Percentiles rank a stretch among this genome's conserved stretches.
Evolutionary conservation across 1,140 invertebrate genomes (phyloP).

Genomic region (Zaprionus nigranus): DNA sequence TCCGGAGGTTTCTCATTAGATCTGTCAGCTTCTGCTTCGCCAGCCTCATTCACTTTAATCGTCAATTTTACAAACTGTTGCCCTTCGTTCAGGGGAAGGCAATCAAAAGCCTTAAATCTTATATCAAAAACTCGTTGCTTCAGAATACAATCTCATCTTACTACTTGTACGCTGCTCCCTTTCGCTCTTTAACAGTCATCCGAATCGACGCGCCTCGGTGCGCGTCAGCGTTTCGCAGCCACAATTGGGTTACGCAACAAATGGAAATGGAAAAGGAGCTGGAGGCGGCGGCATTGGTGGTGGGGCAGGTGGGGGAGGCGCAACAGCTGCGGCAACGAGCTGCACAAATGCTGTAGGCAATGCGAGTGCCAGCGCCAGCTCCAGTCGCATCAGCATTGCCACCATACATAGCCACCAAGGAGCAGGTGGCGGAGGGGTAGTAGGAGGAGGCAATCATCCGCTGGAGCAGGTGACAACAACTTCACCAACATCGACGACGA

Average conservation of each 20-base stretch:
- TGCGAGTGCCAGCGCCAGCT: conserved; percentile 23
- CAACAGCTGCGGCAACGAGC: conserved; percentile 74
- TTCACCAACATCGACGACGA: conserved; percentile 86
- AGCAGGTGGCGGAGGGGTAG: too few relatives aligned
- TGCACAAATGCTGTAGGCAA: conserved; percentile 52
- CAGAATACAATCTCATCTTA: conserved; percentile 48
- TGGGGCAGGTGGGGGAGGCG: conserved; percentile 51
- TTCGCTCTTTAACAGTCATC: conserved; percentile 57
- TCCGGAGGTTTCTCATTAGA: conserved; percentile 33
- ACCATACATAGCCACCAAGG: conserved; percentile 55
- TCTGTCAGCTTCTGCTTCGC: conserved; percentile 12
- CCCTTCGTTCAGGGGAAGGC: conserved; percentile 22
- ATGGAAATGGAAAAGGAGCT: conserved; percentile 45
- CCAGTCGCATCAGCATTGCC: conserved; percentile 55
- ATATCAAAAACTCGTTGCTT: conserved; percentile 54
- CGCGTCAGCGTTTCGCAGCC: conserved; percentile 71
- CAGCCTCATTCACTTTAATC: conserved; percentile 51
- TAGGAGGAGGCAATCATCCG: conserved; percentile 20
- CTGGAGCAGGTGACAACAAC: conserved; percentile 86
- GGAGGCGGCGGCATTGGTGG: conserved; percentile 16
- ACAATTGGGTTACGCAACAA: conserved; percentile 72
- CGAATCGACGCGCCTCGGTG: conserved; percentile 77
- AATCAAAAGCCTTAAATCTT: conserved; percentile 64
- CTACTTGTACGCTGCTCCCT: background rate
- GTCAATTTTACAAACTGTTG: conserved; percentile 70